Base-by-base conservation (phyloP, 2,797 vertebrate species). In the Danio choprae region DNA sequence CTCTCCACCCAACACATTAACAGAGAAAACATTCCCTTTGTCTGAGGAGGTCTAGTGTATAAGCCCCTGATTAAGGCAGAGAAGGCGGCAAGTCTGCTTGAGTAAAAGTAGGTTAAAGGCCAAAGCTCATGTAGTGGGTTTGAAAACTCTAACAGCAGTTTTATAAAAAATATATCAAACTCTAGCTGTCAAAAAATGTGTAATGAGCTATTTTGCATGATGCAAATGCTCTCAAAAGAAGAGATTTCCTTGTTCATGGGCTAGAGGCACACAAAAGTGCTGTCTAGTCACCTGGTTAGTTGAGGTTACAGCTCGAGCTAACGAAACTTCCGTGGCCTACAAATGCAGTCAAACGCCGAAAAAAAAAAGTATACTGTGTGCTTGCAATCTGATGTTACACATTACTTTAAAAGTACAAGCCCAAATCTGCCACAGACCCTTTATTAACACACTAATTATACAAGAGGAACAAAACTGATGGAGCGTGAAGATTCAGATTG, bases 91-190 rank as follows among this genome's bases (percentile, higher is more conserved):
- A 48, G 65, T 36, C 78, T 65, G 63, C 65, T 62, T 13, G 20
- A 59, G 72, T 62, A 84, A 85, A 84, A 86, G 77, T 78, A 80
- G 82, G 85, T 81, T 86, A 83, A 85, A 87, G 77, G 82, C 85
- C 69, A 81, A 40, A 1, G 4, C 38, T 40, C 68, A 38, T 18
- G 46, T 58, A 43, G 59, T 3, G n/a, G 22, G 12, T 62, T 44
- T 44, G 12, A 50, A 9, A 71, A 63, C 13, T 1, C 20, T 6
- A 20, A 8, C 16, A 73, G 65, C 22, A 7, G 6, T 63, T 78
- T 64, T 38, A 50, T 50, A 29, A 46, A 81, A 48, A 48, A 13
- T 63, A 48, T 40, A 12, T 40, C 59, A 71, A 53, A 43, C 59
- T 55, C 16, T n/a, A 55, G 15, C 15, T 15, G 50, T 55, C 40